Conservation (phyloP, 2,113 vertebrate genomes). For the Alouatta palliata region DNA sequence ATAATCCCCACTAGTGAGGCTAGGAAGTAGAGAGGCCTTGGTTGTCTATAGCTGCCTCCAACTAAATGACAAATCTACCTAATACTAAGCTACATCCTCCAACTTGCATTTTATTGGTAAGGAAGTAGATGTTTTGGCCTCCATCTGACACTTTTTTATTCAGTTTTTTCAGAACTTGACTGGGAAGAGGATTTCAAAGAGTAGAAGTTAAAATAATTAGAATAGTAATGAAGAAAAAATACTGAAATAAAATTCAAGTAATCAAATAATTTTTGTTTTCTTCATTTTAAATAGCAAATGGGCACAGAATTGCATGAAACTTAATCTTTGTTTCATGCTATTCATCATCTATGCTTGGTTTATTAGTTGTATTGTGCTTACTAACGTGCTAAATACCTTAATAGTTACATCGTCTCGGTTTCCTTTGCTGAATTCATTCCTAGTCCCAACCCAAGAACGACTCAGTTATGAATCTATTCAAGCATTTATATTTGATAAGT, state of each 20-base stretch:
- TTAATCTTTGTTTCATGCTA: neutral
- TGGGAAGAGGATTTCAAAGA: neutral
- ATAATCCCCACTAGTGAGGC: neutral
- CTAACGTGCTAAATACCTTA: neutral
- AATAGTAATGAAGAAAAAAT: neutral
- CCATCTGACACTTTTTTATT: neutral
- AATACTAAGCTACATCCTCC: neutral
- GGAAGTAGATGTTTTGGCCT: neutral
- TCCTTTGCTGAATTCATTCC: neutral
- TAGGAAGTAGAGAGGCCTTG: neutral
- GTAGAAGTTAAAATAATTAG: conserved; percentile 16
- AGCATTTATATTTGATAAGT: neutral
- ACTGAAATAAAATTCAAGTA: neutral
- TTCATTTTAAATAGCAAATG: neutral
- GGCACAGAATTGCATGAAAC: neutral
- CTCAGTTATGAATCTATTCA: neutral
- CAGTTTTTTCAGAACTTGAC: neutral
- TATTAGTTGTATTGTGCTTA: neutral
- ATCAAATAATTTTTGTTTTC: neutral
- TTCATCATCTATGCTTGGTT: neutral
- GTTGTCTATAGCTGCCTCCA: neutral
- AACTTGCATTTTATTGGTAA: neutral
- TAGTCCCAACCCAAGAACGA: neutral
- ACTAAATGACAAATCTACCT: neutral
- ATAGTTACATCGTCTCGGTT: neutral